These are phyloP conservation scores for Paramuricea clavata DNA, from an alignment of 92 coral and sea anemone species.

Conservation along the genomic window DNA sequence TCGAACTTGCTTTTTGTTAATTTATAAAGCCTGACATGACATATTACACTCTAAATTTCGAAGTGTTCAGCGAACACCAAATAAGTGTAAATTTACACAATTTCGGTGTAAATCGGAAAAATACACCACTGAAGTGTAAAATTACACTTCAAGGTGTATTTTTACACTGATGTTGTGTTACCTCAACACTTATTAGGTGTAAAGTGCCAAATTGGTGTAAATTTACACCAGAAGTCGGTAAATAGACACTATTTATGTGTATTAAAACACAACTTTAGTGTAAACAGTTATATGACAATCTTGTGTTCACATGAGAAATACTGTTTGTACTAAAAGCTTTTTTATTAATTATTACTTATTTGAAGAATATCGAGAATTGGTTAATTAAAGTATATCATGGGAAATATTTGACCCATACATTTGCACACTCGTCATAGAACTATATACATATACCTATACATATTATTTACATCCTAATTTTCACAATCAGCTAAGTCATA, in stretches of 20 bases:
- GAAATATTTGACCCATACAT: not conserved
- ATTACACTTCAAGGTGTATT: conserved; percentile 24
- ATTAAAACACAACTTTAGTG: conserved; percentile 1
- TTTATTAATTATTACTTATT: not conserved
- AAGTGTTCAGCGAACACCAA: conserved; percentile 20
- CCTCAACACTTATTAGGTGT: conserved; percentile 27
- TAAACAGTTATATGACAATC: not conserved
- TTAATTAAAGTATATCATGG: not conserved
- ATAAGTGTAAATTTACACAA: conserved; percentile 36
- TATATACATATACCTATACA: not conserved
- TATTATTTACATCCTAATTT: not conserved
- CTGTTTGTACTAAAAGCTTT: not conserved
- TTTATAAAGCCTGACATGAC: too few relatives aligned
- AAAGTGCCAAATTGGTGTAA: not conserved
- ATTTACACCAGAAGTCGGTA: not conserved
- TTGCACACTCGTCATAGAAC: not conserved
- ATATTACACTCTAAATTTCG: conserved; percentile 31
- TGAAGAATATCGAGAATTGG: not conserved
- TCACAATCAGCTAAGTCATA: conserved; percentile 41
- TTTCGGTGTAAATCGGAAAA: conserved; percentile 23
- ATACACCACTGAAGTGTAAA: conserved; percentile 8
- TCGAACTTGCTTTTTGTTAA: too few relatives aligned
- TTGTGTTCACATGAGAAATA: not conserved
- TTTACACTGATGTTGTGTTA: conserved; percentile 26
- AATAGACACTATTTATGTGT: conserved; percentile 20